A percentile compares a stretch with the other conserved stretches of the same genome.
Conservation (phyloP, 2,113 vertebrate genomes). For the Polypterus senegalus region DNA sequence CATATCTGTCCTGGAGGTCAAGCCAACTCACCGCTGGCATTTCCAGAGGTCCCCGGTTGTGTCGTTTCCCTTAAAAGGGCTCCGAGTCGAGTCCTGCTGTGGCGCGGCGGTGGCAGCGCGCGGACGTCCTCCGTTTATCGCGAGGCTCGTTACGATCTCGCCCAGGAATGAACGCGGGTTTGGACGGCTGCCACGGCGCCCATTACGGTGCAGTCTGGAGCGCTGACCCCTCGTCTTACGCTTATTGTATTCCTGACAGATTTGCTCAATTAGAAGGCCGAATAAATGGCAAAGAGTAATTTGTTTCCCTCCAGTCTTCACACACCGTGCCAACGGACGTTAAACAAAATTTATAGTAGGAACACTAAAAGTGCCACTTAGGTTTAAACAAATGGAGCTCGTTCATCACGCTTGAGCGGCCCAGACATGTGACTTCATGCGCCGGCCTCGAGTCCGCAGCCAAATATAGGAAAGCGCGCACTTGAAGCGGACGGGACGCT, state of each 20-base stretch:
- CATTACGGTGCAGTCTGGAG: slow-evolving; percentile 65
- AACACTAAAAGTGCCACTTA: slow-evolving; percentile 79
- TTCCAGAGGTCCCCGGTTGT: too few relatives aligned
- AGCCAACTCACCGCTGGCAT: too few relatives aligned
- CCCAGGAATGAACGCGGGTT: slow-evolving; percentile 27
- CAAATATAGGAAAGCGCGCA: slow-evolving; percentile 83
- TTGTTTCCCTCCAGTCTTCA: slow-evolving; percentile 70
- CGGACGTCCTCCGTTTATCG: too few relatives aligned
- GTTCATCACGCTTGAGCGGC: slow-evolving; percentile 70
- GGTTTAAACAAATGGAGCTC: slow-evolving; percentile 71
- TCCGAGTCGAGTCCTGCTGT: too few relatives aligned
- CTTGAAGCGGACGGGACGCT: slow-evolving; percentile 73
- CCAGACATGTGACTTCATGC: slow-evolving; percentile 50
- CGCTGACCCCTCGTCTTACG: slow-evolving; percentile 54
- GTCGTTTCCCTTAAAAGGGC: too few relatives aligned
- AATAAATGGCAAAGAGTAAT: slow-evolving; percentile 58
- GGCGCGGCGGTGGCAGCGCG: too few relatives aligned
- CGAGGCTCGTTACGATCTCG: too few relatives aligned
- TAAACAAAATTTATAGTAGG: slow-evolving; percentile 74
- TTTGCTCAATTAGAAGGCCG: slow-evolving; percentile 67
- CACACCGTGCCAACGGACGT: slow-evolving; percentile 72
- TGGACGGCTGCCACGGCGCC: slow-evolving; percentile 74
- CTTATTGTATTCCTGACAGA: slow-evolving; percentile 72
- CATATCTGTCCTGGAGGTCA: too few relatives aligned
- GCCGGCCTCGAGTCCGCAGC: slow-evolving; percentile 53